Conservation (phyloP, 2,797 vertebrate species). For the Cirrhinus mrigala region DNA sequence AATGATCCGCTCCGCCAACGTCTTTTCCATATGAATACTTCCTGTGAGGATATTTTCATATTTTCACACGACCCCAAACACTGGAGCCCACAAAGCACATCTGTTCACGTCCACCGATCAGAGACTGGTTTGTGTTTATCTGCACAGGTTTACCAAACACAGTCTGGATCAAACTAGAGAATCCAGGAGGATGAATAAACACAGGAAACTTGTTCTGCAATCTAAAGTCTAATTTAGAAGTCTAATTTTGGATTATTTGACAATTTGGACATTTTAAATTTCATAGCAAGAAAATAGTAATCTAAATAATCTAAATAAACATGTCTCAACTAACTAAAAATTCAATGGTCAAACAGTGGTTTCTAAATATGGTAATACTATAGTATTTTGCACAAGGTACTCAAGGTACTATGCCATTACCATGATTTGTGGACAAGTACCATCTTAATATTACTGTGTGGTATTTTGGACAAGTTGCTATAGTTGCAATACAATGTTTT, state of each 20-base stretch:
- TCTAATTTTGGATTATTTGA: too few species aligned
- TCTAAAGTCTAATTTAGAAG: background rate
- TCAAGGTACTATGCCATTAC: too few species aligned
- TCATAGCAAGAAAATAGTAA: background rate
- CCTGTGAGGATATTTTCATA: constrained; percentile 61
- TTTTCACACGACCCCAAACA: constrained; percentile 65
- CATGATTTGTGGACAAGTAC: too few species aligned
- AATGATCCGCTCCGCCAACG: constrained; percentile 71
- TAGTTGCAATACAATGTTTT: too few species aligned
- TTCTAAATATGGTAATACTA: background rate
- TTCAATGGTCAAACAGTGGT: background rate
- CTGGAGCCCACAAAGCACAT: constrained; percentile 32
- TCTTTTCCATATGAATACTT: constrained; percentile 73
- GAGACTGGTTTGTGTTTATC: constrained; percentile 5
- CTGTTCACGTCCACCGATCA: constrained; percentile 29
- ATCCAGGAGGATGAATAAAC: background rate
- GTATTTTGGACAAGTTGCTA: too few species aligned
- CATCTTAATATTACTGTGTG: too few species aligned
- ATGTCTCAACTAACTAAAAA: background rate
- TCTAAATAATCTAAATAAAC: background rate
- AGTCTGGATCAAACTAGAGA: background rate
- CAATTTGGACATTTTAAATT: background rate
- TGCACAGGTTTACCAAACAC: background rate
- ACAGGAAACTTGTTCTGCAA: background rate
- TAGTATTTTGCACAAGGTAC: too few species aligned